These are phyloP conservation scores for Plutella xylostella DNA, from an alignment of 2,888 invertebrate genomes.

Conservation along the genomic window DNA sequence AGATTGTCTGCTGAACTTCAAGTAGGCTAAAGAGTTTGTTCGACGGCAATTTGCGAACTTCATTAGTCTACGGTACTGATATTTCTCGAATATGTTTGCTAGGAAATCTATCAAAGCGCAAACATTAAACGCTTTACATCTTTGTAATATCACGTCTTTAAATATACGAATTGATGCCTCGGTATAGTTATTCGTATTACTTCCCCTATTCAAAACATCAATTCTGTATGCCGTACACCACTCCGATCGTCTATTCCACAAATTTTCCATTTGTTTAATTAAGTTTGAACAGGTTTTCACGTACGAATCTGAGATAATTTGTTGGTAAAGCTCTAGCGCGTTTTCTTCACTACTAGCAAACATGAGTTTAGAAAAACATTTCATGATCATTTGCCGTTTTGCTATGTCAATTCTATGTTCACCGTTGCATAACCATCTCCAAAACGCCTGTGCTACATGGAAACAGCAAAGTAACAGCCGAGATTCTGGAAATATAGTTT, in stretches of 20 bases:
- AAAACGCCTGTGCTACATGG: constrained; percentile 14
- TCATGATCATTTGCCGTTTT: constrained; percentile 14
- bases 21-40: too few species aligned
- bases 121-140: constrained; percentile 19
- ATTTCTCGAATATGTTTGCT: constrained; percentile 14
- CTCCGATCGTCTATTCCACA: constrained; percentile 15
- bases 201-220: constrained; percentile 17
- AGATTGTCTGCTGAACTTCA: too few species aligned
- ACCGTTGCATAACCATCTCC: constrained; percentile 13
- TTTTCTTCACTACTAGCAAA: constrained; percentile 13
- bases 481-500: constrained; percentile 14
- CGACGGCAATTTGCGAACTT: too few species aligned
- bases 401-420: constrained; percentile 14
- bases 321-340: constrained; percentile 12
- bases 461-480: constrained; percentile 14
- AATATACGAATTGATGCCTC: constrained; percentile 20
- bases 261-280: constrained; percentile 11
- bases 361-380: constrained; percentile 11
- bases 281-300: constrained; percentile 9
- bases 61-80: too few species aligned
- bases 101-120: constrained; percentile 12
- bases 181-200: constrained; percentile 18
- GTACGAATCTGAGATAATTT: constrained; percentile 7
- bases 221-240: constrained; percentile 16
- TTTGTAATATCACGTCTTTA: constrained; percentile 18